Evolutionary conservation across 2,797 vertebrate species (phyloP).

Genomic region (Ceyx erithaca): DNA sequence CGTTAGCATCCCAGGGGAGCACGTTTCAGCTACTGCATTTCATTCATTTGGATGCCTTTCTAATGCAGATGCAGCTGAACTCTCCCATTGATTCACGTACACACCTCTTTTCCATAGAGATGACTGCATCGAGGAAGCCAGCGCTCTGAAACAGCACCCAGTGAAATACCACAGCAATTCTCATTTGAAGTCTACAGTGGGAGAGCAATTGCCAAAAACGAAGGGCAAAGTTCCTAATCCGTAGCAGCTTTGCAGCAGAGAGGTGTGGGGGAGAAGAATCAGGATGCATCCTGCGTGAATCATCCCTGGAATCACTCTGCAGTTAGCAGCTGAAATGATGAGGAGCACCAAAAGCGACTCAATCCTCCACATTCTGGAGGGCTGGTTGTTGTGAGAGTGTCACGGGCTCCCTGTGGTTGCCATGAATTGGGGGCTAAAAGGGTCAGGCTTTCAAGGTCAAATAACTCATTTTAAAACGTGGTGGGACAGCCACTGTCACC

Average conservation of each 20-base stretch:
- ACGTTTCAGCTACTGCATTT: slow-evolving; percentile 29
- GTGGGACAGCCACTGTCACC: fast-evolving
- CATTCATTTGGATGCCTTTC: slow-evolving; percentile 64
- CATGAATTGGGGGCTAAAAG: neutral
- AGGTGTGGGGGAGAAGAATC: slow-evolving; percentile 67
- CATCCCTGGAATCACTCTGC: slow-evolving; percentile 60
- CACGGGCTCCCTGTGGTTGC: neutral
- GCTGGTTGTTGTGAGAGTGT: neutral
- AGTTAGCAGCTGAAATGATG: slow-evolving; percentile 61
- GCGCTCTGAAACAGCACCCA: slow-evolving; percentile 44
- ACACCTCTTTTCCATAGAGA: slow-evolving; percentile 66
- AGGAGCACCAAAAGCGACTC: slow-evolving; percentile 50
- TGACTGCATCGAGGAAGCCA: slow-evolving; percentile 57
- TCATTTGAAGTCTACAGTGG: slow-evolving; percentile 62
- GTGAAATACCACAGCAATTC: slow-evolving; percentile 62
- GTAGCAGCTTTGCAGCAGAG: slow-evolving; percentile 44
- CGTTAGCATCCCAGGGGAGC: neutral
- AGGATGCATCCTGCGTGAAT: slow-evolving; percentile 64
- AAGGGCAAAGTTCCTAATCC: slow-evolving; percentile 63
- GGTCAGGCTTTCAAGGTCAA: neutral
- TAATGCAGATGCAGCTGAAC: slow-evolving; percentile 69
- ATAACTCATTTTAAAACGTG: neutral
- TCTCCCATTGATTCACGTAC: slow-evolving; percentile 57
- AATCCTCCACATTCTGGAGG: slow-evolving; percentile 15
- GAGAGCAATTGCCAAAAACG: slow-evolving; percentile 64